Conservation (phyloP, 2,888 invertebrate species). For the Athrips mouffetella region DNA sequence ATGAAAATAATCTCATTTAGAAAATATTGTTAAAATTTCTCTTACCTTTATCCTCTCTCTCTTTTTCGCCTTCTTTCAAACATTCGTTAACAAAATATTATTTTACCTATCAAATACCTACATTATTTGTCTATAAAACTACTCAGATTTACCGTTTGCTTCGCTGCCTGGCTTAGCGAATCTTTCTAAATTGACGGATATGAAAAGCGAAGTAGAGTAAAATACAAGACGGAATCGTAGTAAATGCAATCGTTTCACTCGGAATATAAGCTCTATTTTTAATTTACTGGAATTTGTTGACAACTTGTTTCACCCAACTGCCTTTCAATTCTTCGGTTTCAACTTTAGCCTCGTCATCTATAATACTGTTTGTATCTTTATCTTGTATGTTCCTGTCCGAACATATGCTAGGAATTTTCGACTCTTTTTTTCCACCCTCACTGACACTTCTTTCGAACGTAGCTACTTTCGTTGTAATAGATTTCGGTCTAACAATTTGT, state of each 20-base stretch:
- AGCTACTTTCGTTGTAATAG: slow-evolving; percentile 60
- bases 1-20: background rate
- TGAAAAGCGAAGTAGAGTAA: slow-evolving; percentile 54
- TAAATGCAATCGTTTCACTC: slow-evolving; percentile 59
- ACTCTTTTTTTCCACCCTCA: slow-evolving; percentile 39
- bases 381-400: slow-evolving; percentile 40
- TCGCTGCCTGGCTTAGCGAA: too few relatives aligned
- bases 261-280: slow-evolving; percentile 18
- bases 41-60: background rate
- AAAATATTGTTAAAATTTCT: background rate
- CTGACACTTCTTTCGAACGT: slow-evolving; percentile 55
- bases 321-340: slow-evolving; percentile 65
- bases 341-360: slow-evolving; percentile 32
- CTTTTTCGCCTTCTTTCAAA: background rate
- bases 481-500: slow-evolving; percentile 53
- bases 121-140: slow-evolving; percentile 28
- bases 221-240: slow-evolving; percentile 54
- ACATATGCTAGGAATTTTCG: slow-evolving; percentile 34
- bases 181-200: slow-evolving; percentile 28
- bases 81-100: slow-evolving; percentile 1
- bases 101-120: slow-evolving; percentile 3
- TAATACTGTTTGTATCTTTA: slow-evolving; percentile 36
- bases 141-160: too few relatives aligned
- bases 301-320: slow-evolving; percentile 86
- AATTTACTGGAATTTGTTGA: slow-evolving; percentile 83